Evolutionary conservation across 2,888 invertebrate genomes (phyloP), one percentile per base, ranked within the genome.

Genomic region (Zele albiditarsus): DNA sequence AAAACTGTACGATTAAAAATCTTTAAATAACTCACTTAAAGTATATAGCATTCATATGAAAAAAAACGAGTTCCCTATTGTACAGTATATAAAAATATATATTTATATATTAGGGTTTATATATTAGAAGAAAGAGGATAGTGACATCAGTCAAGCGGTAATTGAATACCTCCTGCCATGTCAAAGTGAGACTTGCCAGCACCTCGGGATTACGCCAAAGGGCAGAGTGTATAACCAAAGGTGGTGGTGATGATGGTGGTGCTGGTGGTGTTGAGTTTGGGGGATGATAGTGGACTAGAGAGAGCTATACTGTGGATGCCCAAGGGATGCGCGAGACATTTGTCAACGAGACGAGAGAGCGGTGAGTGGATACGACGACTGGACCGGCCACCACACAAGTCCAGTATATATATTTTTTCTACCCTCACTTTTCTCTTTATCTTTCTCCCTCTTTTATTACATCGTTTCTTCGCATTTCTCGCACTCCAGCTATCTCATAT

Each of bases 291-390:
- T 71, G 49, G 60, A 71, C 62, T 49, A 27, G 73, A 73, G 74
- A 69, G 71, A 63, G 20, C n/a, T 65, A 28, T 71, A 60, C n/a
- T 68, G 71, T 73, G 76, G 80, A 80, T 80, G 80, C 85, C 85
- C 86, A 81, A 76, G 85, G 86, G 86, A 86, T 83, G 86, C 82
- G 79, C 84, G 83, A 85, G 88, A 88, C 88, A 89, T 89, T 89
- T 88, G 89, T 89, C 88, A 89, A 88, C 84, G 83, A 83, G 86
- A 86, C 85, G 20, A 23, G 53, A 23, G 86, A 86, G 84, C 83
- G 83, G 81, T 83, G 87, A 88, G 88, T 87, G 85, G 85, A 53
- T 53, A 53, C 53, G 20, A 53, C 20, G n/a, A 87, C 58, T 68
- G 69, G 70, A 74, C 75, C 20, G 33, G 20, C 53, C 71, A 60